Evolutionary conservation across 2,113 vertebrate species (phyloP), one percentile per base, ranked within the genome.

Genomic region (Cebidichthys violaceus): DNA sequence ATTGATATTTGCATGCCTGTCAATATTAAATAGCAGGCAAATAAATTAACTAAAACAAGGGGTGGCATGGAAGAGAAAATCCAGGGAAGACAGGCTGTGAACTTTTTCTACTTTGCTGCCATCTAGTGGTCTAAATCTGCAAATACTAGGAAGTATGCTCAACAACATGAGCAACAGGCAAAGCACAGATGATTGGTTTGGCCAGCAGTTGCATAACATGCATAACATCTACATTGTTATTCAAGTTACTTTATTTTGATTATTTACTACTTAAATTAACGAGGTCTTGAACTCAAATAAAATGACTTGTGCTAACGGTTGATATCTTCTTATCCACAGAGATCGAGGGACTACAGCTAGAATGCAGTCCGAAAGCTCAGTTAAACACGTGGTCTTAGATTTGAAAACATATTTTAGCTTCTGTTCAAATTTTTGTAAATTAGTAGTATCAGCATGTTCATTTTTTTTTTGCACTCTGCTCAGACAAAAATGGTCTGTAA

Each of bases 61-160:
- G 10, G 6, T 54, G 29, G 31, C 47, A 35, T 24, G 27, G 14
- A 55, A 18, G 2, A 3, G 24, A 54, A 60, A 3, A n/a, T 50
- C 9, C 33, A 14, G 35, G 13, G 6, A 68, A 47, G 27, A 57
- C 3, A 24, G 7, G 15, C 7, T 31, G 29, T 15, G 13, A 41
- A 70, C 37, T 70, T 70, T 39, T 14, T 69, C 45, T 52, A 78
- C 83, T 72, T 64, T 85, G 76, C 27, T 72, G 72, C 47, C 90
- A 88, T 89, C 92, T 87, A 50, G 83, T 89, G 90, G 89, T 3
- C 1, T 4, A 27, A 9, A 54, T 43, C 1, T 77, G 59, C 50
- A 84, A 81, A 9, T 71, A 71, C 45, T 31, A 54, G 14, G 4
- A 45, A 6, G 35, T 2, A 2, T 29, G 9, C 13, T 61, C 9